Base-by-base conservation (phyloP, 2,888 invertebrate genomes). In the Nipponacmea schrenckii region DNA sequence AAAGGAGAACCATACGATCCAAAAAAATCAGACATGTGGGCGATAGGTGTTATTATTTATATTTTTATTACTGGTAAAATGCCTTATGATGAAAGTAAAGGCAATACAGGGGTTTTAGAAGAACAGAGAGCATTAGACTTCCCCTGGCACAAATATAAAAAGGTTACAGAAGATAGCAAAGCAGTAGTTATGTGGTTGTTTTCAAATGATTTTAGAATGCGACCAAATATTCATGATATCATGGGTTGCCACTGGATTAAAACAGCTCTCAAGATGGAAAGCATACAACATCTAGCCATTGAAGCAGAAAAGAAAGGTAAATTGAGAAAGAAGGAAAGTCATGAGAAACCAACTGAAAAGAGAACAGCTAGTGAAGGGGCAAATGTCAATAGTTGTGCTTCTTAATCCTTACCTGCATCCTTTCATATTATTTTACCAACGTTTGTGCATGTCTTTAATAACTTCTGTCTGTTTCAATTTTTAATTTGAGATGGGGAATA, bases 1-100 rank as follows among this genome's bases (percentile, higher is more conserved):
- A 86, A 87, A 73, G 90, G 90, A 26, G 87, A 89, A 48, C 90
- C 90, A 3, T 91, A 91, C 74, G 88, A 90, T 73, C 88, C 90
- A 0, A 87, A 87, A 78, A 89, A 90, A 74, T 87, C 89, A 0
- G 90, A 90, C 77, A 85, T 90, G 64, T 90, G 90, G 90, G 89
- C 90, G 1, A 80, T 90, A 24, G 90, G 90, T 2, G 90, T 90
- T n/a, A 88, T 90, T 69, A 79, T 88, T 31, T 90, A 88, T 79
- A 89, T 90, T 45, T 86, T 90, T 78, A 83, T 89, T 67, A 90
- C 89, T 0, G 88, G 90, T 62, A 85, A 86, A 70, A 90, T 90
- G 90, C 90, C 90, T 0, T 90, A 88, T 76, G 88, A 89, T 76
- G 90, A 90, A 76, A 85, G 87, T 64, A 85, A 86, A 74, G 88